A percentile compares a stretch with the other conserved stretches of the same genome.
Evolutionary conservation across 2,113 vertebrate genomes (phyloP).

Genomic region (pig (Sus scrofa)): DNA sequence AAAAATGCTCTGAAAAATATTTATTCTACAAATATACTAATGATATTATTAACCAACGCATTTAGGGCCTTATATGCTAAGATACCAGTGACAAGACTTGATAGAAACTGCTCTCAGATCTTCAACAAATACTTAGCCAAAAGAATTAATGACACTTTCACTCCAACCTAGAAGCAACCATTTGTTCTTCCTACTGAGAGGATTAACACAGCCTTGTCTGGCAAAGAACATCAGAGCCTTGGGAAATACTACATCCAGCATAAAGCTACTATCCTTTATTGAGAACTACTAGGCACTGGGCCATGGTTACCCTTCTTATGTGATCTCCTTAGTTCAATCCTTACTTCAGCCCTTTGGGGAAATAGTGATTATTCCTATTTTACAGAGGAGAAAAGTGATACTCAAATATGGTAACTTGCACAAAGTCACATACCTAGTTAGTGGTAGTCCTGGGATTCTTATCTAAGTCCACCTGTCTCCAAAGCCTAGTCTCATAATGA

Average conservation of each 20-base stretch:
- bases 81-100: neutral
- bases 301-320: neutral
- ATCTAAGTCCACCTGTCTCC: neutral
- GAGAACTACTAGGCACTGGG: neutral
- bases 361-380: neutral
- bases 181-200: neutral
- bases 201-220: neutral
- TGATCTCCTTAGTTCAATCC: neutral
- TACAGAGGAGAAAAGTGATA: neutral
- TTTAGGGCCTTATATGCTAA: neutral
- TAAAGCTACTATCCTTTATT: neutral
- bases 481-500: neutral
- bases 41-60: neutral
- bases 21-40: constrained; percentile 8
- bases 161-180: neutral
- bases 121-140: neutral
- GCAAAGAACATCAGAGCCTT: neutral
- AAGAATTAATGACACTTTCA: neutral
- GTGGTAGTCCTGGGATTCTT: neutral
- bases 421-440: neutral
- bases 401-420: neutral
- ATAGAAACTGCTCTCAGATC: constrained; percentile 28
- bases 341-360: neutral
- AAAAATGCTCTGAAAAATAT: constrained; percentile 20
- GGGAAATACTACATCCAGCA: neutral